phyloP scores from a whole-genome alignment of 2,113 vertebrate species.

The Pan paniscus region DNA sequence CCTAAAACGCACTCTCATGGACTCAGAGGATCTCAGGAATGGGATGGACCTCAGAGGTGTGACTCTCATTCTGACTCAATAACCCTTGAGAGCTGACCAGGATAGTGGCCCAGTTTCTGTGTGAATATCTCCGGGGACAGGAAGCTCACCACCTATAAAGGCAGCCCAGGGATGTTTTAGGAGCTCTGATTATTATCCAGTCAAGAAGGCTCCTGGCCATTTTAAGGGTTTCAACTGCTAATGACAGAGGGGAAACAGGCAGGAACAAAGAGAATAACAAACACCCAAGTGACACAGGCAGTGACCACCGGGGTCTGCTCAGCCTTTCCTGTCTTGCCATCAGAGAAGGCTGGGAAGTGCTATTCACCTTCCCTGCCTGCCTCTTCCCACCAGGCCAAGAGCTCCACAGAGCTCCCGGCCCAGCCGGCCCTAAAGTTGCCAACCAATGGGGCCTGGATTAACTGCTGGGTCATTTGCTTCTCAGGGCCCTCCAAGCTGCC shows the following conservation, averaged over 20 bases:
- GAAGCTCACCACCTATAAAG: not conserved
- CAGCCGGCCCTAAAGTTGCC: not conserved
- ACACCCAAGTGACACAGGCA: not conserved
- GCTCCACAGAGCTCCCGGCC: not conserved
- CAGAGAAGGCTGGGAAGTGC: not conserved
- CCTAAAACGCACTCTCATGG: not conserved
- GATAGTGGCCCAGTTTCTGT: not conserved
- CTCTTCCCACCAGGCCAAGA: not conserved
- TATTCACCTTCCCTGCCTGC: not conserved
- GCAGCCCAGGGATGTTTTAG: not conserved
- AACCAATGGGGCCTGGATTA: not conserved
- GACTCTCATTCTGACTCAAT: not conserved
- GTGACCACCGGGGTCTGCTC: fast-evolving
- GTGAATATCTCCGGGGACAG: not conserved
- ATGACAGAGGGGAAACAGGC: not conserved
- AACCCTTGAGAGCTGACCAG: not conserved
- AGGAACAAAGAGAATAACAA: not conserved
- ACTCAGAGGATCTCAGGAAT: not conserved
- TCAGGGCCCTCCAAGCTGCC: not conserved
- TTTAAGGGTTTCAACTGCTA: not conserved
- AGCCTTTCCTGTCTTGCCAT: not conserved
- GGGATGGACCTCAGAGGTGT: not conserved
- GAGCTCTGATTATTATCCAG: not conserved
- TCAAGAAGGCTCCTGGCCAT: not conserved
- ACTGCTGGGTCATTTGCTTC: not conserved